A percentile compares a stretch with the other conserved stretches of the same genome.
phyloP scores from a whole-genome alignment of 2,888 invertebrate species.

The Drosophila dives region DNA sequence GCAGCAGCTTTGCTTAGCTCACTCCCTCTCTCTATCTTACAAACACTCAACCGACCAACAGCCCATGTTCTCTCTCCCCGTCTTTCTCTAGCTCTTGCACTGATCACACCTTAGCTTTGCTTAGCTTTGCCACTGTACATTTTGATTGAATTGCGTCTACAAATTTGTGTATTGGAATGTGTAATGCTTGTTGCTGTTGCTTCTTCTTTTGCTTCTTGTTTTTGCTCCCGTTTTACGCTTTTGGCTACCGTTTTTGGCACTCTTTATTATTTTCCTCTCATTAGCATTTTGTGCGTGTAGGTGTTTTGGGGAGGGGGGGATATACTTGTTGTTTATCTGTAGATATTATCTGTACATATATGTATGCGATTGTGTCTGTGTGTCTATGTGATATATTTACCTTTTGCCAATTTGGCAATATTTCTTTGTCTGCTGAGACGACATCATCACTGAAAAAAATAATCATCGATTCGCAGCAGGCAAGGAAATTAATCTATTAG shows the following conservation, averaged over 20 bases:
- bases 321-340: background rate
- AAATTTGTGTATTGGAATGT: constrained; percentile 47
- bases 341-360: constrained; percentile 2
- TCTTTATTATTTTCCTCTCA: constrained; percentile 24
- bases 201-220: background rate
- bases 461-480: constrained; percentile 36
- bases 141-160: constrained; percentile 62
- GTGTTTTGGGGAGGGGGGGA: background rate
- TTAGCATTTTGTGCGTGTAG: constrained; percentile 38
- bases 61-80: background rate
- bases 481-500: constrained; percentile 1
- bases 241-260: constrained; percentile 47
- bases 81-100: background rate
- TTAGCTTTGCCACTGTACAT: constrained; percentile 35
- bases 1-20: background rate
- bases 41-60: background rate
- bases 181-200: constrained; percentile 22
- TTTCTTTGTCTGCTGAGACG: constrained; percentile 9
- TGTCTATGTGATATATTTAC: constrained; percentile 39
- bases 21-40: background rate
- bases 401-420: constrained; percentile 46
- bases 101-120: constrained; percentile 47
- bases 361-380: background rate
- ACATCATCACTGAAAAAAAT: constrained; percentile 18
- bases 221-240: constrained; percentile 31